Evolutionary conservation across 2,888 invertebrate species (phyloP).

Genomic region (Cactoblastis cactorum): DNA sequence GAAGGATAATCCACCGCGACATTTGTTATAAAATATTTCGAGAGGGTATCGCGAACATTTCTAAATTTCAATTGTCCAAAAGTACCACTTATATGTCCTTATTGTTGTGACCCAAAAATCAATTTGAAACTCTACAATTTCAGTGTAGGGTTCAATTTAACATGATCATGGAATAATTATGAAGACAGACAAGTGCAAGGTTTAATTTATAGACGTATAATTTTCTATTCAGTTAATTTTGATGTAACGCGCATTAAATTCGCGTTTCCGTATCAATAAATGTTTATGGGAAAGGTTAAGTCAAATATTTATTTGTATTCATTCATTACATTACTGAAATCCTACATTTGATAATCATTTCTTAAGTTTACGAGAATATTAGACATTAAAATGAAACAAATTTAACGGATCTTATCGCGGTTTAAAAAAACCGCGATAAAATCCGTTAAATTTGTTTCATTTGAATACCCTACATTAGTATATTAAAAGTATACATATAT

Average conservation of each 20-base stretch:
- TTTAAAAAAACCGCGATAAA: too few relatives aligned
- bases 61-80: conserved; percentile 66
- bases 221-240: conserved; percentile 33
- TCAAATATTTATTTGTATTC: neutral
- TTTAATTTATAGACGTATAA: conserved; percentile 36
- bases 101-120: neutral
- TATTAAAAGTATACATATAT: too few relatives aligned
- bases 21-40: conserved; percentile 73
- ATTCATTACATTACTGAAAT: too few relatives aligned
- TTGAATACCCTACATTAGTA: too few relatives aligned
- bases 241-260: conserved; percentile 27
- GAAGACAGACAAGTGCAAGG: conserved; percentile 38
- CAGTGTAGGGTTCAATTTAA: conserved; percentile 16
- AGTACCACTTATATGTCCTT: conserved; percentile 57
- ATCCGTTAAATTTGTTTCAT: too few relatives aligned
- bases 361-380: too few relatives aligned
- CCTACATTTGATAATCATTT: too few relatives aligned
- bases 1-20: conserved; percentile 61
- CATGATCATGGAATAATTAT: conserved; percentile 19
- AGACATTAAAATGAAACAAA: too few relatives aligned
- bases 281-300: conserved; percentile 9
- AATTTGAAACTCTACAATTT: conserved; percentile 7
- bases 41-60: conserved; percentile 66
- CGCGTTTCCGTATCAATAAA: conserved; percentile 21
- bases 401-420: too few relatives aligned